A percentile compares a stretch with the other conserved stretches of the same genome.
Evolutionary conservation across 2,113 vertebrate genomes (phyloP).

Genomic region (Prietella phreatophila): DNA sequence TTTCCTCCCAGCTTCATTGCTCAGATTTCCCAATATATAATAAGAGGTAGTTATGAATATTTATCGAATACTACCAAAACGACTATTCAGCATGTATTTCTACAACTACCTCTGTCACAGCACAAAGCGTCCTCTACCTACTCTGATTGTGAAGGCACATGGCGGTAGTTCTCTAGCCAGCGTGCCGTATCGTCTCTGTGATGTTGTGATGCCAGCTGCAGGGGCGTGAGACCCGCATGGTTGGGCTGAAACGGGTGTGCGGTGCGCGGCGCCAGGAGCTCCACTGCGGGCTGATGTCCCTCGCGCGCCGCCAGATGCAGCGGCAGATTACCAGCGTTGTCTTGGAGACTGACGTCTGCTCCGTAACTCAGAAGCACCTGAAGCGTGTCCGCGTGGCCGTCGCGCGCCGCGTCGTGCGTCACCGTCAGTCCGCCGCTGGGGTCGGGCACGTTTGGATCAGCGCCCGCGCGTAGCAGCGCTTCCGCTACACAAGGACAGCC

Average conservation of each 20-base stretch:
- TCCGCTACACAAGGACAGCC: slow-evolving; percentile 76
- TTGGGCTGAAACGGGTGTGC: slow-evolving; percentile 71
- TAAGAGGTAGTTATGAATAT: slow-evolving; percentile 56
- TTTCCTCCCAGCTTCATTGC: slow-evolving; percentile 1
- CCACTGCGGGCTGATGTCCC: slow-evolving; percentile 78
- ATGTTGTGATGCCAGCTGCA: slow-evolving; percentile 74
- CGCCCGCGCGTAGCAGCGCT: slow-evolving; percentile 73
- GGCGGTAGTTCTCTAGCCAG: slow-evolving; percentile 47
- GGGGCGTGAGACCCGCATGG: slow-evolving; percentile 73
- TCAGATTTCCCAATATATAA: slow-evolving; percentile 23
- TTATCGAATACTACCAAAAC: slow-evolving; percentile 10
- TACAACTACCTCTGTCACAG: slow-evolving; percentile 46
- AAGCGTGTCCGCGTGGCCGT: slow-evolving; percentile 83
- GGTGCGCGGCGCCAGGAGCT: slow-evolving; percentile 71
- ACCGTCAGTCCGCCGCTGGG: slow-evolving; percentile 76
- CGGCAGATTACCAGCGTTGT: slow-evolving; percentile 82
- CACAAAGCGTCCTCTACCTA: slow-evolving; percentile 23
- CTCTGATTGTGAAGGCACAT: slow-evolving; percentile 1
- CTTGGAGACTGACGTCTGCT: slow-evolving; percentile 81
- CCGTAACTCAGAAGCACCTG: slow-evolving; percentile 72
- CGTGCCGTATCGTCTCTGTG: slow-evolving; percentile 61
- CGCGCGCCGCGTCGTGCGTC: slow-evolving; percentile 86
- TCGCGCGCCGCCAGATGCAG: slow-evolving; percentile 84
- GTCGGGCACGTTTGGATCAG: slow-evolving; percentile 82
- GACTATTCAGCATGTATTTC: slow-evolving; percentile 34